phyloP scores from a whole-genome alignment of 2,888 invertebrate genomes.

The Lepidocyrtoides sp. region DNA sequence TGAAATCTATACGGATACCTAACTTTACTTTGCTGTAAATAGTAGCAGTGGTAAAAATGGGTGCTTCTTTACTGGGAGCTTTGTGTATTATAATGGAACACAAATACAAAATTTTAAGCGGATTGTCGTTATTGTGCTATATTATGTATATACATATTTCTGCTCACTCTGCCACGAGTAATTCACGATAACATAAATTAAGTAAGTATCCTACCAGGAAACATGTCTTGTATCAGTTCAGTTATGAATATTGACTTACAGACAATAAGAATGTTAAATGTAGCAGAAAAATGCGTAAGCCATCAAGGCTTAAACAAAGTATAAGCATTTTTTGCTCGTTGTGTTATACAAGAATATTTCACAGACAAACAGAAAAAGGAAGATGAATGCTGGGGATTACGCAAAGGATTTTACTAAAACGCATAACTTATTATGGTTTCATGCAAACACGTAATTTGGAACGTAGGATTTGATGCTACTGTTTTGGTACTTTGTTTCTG shows the following conservation, averaged over 20 bases:
- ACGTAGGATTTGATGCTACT: not conserved
- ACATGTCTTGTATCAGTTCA: not conserved
- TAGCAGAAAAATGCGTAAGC: not conserved
- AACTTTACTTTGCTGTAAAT: not conserved
- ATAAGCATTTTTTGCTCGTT: not conserved
- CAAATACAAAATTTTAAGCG: too few relatives aligned
- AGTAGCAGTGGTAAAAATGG: not conserved
- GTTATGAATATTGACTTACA: not conserved
- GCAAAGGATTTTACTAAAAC: not conserved
- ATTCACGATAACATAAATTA: not conserved
- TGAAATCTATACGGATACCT: conserved; percentile 23
- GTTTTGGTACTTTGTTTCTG: not conserved
- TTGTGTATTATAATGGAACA: too few relatives aligned
- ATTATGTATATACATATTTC: not conserved
- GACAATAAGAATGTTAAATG: not conserved
- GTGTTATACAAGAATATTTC: too few relatives aligned
- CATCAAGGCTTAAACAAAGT: too few relatives aligned
- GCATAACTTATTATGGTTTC: conserved; percentile 16
- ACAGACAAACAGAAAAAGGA: not conserved
- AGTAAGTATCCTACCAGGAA: not conserved
- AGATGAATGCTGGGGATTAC: conserved; percentile 2
- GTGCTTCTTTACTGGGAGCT: not conserved
- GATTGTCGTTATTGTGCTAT: not conserved
- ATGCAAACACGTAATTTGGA: not conserved
- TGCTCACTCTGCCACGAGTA: not conserved